Base-by-base conservation (phyloP, 2,113 vertebrate genomes). In the Antigone vipio region DNA sequence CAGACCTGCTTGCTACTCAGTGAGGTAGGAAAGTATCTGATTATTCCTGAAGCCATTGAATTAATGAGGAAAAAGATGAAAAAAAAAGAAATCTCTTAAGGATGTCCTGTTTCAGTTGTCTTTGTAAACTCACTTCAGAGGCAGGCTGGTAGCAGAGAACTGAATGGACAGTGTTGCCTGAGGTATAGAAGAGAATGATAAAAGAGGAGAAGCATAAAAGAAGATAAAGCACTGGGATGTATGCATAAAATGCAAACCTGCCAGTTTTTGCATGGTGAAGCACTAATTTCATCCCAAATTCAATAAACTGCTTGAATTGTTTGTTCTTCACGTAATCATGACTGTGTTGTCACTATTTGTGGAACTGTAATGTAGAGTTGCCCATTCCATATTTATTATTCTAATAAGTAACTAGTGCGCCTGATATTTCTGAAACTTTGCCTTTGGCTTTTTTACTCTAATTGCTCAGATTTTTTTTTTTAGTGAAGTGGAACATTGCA, bases 111-210 rank as follows among this genome's bases (percentile, higher is more conserved):
- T 80, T 78, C 75, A 63, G 7, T 73, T 91, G 21, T 74, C 83
- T 95, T 88, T 94, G 77, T 89, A 11, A 85, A 73, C 32, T 93
- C 16, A 10, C 67, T 95, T 88, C 86, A 89, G 88, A 94, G 64
- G 68, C 50, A 68, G 26, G 68, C 44, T 47, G 30, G 19, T 71
- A 71, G 60, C 60, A 55, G 44, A 44, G 12, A 67, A 29, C 5
- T 80, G 83, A 79, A 88, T 80, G 49, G 24, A 38, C 20, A 49
- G 5, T 49, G 18, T 49, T 89, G 62, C 53, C 73, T 75, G 53
- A 63, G 76, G 29, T 62, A 6, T 16, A 58, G 66, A 56, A 80
- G 52, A 45, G 22, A 47, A 13, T 1, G 14, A 68, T 89, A 35
- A 93, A 84, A 67, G 45, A 58, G 60, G 20, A 53, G 32, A 88